These are phyloP conservation scores for Todus mexicanus DNA, from an alignment of 2,797 vertebrate genomes.

Conservation along the genomic window DNA sequence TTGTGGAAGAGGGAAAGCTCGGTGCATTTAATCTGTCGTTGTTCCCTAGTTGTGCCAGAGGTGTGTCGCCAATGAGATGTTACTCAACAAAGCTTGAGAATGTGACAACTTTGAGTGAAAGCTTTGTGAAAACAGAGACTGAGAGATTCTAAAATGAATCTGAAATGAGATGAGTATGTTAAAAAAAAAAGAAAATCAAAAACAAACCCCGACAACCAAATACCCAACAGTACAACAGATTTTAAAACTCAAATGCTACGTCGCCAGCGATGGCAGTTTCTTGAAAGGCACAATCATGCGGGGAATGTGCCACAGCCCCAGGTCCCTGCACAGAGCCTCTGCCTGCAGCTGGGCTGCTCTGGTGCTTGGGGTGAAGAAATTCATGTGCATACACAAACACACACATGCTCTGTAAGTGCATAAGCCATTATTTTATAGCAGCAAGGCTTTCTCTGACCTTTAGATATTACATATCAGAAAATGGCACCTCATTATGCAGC, in stretches of 20 bases:
- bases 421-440: background rate
- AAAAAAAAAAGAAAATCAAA: background rate
- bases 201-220: background rate
- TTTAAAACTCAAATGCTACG: background rate
- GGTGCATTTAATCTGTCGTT: background rate
- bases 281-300: accelerated
- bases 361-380: background rate
- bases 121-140: background rate
- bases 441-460: conserved; percentile 40
- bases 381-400: background rate
- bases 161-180: background rate
- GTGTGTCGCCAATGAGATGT: background rate
- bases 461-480: conserved; percentile 7
- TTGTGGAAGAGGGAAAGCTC: background rate
- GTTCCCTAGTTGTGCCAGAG: background rate
- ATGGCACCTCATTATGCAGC: background rate
- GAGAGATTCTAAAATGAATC: conserved; percentile 20
- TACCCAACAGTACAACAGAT: background rate
- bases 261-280: background rate
- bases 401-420: background rate
- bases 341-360: background rate
- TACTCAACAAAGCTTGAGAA: conserved; percentile 4
- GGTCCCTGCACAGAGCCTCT: background rate
- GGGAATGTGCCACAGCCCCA: background rate
- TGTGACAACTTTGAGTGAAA: conserved; percentile 19